Evolutionary conservation across 2,888 invertebrate species (phyloP).

Genomic region (Dynastes tityus): DNA sequence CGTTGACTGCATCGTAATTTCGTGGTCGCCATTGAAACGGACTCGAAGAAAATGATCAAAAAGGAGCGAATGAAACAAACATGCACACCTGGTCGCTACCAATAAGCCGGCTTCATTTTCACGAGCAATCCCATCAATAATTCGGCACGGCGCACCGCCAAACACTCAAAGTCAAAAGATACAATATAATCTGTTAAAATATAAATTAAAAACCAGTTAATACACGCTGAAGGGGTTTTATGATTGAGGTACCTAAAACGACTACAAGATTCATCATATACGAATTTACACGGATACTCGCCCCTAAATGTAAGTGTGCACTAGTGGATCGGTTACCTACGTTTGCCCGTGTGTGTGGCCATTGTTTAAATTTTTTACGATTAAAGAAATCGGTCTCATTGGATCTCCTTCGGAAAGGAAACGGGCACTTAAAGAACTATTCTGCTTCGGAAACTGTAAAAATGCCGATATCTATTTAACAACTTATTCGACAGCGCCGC

Average conservation of each 20-base stretch:
- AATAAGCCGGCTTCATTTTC: constrained; percentile 36
- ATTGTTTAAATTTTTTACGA: constrained; percentile 57
- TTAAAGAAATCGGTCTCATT: constrained; percentile 58
- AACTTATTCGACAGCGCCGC: constrained; percentile 62
- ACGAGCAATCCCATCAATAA: constrained; percentile 48
- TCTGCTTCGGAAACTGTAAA: constrained; percentile 63
- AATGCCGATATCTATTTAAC: constrained; percentile 65
- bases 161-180: constrained; percentile 58
- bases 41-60: constrained; percentile 9
- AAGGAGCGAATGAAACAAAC: constrained; percentile 20
- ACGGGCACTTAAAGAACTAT: constrained; percentile 58
- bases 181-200: constrained; percentile 61
- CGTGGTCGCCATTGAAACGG: neutral
- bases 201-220: constrained; percentile 62
- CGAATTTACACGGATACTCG: neutral
- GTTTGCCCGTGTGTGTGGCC: constrained; percentile 58
- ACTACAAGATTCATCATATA: neutral
- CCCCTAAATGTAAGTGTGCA: neutral
- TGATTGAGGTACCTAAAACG: constrained; percentile 48
- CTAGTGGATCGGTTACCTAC: constrained; percentile 47
- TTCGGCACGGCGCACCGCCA: constrained; percentile 55
- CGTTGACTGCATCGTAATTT: neutral
- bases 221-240: constrained; percentile 52
- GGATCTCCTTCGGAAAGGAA: constrained; percentile 55
- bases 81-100: constrained; percentile 48